Evolutionary conservation across 1,140 invertebrate genomes (phyloP).

Genomic region (Hestina assimilis): DNA sequence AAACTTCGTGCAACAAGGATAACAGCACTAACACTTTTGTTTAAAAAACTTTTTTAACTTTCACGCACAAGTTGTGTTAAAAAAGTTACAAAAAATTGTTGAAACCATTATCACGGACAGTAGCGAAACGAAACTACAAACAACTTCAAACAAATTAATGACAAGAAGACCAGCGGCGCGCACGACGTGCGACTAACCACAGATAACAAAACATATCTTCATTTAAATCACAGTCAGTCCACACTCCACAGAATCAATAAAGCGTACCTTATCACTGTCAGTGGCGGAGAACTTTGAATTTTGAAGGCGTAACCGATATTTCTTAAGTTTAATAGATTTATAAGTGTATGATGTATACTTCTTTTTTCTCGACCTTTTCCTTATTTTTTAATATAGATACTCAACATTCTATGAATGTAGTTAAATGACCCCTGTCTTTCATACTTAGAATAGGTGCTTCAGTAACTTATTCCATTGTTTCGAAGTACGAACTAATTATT

Average conservation of each 20-base stretch:
- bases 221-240: no score
- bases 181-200: constrained; percentile 18
- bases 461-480: no score
- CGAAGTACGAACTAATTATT: no score
- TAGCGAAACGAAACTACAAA: constrained; percentile 43
- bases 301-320: no score
- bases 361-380: no score
- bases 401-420: no score
- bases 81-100: constrained; percentile 31
- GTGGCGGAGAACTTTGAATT: neutral
- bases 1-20: constrained; percentile 23
- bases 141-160: constrained; percentile 36
- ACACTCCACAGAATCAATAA: constrained; percentile 2
- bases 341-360: no score
- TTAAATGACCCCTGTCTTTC: no score
- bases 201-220: constrained; percentile 22
- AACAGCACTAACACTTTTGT: constrained; percentile 19
- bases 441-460: no score
- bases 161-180: constrained; percentile 25
- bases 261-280: neutral
- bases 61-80: constrained; percentile 7
- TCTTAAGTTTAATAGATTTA: no score
- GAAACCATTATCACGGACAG: constrained; percentile 37
- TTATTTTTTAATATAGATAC: no score
- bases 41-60: constrained; percentile 32